phyloP scores from a whole-genome alignment of 2,113 vertebrate genomes.

The Pseudorasbora parva region DNA sequence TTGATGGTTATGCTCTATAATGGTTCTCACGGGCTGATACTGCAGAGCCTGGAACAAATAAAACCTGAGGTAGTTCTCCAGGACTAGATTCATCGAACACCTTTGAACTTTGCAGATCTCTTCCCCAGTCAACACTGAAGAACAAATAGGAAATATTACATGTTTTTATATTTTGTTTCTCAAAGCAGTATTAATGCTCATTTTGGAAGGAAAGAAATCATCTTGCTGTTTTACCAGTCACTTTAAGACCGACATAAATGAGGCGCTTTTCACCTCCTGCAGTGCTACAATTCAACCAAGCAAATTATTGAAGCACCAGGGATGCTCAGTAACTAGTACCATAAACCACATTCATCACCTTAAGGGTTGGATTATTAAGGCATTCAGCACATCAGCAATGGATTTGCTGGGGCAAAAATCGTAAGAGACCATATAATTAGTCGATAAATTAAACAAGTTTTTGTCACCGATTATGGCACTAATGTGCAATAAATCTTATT shows the following conservation, averaged over 20 bases:
- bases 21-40: constrained; percentile 15
- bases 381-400: neutral
- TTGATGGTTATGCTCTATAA: constrained; percentile 32
- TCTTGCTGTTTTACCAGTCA: constrained; percentile 17
- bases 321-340: constrained; percentile 20
- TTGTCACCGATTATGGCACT: constrained; percentile 3
- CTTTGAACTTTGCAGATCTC: neutral
- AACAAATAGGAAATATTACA: neutral
- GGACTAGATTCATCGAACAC: neutral
- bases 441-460: constrained; percentile 11
- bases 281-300: neutral
- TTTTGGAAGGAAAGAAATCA: neutral
- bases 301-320: constrained; percentile 8
- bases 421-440: neutral
- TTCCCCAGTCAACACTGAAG: neutral
- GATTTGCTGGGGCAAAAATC: constrained; percentile 14
- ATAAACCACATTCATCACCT: constrained; percentile 23
- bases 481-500: constrained; percentile 9
- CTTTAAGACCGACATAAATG: neutral
- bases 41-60: constrained; percentile 1
- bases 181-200: neutral
- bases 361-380: constrained; percentile 21
- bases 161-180: neutral
- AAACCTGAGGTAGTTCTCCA: neutral
- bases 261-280: neutral